Evolutionary conservation across 35 echinoderm and acorn worm species (phyloP), one percentile per base, ranked within the genome.

Genomic region (Amphiura filiformis): DNA sequence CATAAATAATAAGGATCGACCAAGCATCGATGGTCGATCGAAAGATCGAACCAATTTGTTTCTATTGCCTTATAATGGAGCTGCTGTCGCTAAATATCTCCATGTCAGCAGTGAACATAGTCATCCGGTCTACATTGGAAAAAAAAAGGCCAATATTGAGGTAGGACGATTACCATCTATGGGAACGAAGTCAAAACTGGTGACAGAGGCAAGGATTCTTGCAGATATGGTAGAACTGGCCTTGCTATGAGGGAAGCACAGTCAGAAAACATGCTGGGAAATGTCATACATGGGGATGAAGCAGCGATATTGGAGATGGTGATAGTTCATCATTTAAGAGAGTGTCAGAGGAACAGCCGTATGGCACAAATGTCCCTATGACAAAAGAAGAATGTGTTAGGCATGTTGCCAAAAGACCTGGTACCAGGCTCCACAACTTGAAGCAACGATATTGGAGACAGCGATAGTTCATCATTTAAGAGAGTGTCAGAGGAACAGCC

Each of bases 261-360:
- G 26, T 56, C 65, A 42, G 91, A 78, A n/a, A 82, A 91, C 28
- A 75, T 31, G 0, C 5, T 77, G 12, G 85, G 85, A 3, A 87
- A 87, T 33, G 34, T 26, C 30, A 42, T 93, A 23, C 86, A 89
- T 83, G 88, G 87, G 13, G 91, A 92, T 47, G 90, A 85, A 35
- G 89, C 91, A 18, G 89, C 91, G 1, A 93, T 78, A 86, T 81
- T n/a, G n/a, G n/a, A n/a, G n/a, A n/a, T n/a, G n/a, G n/a, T n/a
- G n/a, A n/a, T n/a, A n/a, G n/a, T n/a, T n/a, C n/a, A n/a, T n/a
- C n/a, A n/a, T n/a, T n/a, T n/a, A n/a, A n/a, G n/a, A n/a, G n/a
- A n/a, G n/a, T n/a, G n/a, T n/a, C n/a, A n/a, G n/a, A n/a, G n/a
- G n/a, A n/a, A n/a, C n/a, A n/a, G n/a, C n/a, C n/a, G n/a, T n/a